Evolutionary conservation across 2,113 vertebrate species (phyloP).

Genomic region (Bubo scandiacus): DNA sequence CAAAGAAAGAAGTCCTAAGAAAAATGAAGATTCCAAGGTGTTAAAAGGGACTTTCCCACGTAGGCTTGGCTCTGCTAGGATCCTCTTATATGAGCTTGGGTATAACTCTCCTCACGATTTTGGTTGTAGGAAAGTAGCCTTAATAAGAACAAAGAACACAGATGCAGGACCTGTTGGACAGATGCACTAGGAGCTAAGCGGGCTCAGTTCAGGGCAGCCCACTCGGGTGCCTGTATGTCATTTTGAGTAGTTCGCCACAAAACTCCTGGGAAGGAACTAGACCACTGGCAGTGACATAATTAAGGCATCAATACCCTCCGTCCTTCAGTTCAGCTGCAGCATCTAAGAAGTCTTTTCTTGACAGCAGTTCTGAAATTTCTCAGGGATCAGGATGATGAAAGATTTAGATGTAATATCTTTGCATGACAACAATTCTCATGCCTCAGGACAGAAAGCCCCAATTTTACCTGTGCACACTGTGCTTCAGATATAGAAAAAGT

Average conservation of each 20-base stretch:
- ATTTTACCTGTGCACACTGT: background rate
- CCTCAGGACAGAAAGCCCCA: background rate
- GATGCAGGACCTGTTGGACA: background rate
- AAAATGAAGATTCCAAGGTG: background rate
- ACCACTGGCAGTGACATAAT: background rate
- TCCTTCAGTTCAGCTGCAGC: background rate
- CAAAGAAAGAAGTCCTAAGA: background rate
- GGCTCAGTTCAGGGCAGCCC: background rate
- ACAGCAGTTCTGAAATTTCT: background rate
- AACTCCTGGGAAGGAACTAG: background rate
- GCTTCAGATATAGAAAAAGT: background rate
- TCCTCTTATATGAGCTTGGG: background rate
- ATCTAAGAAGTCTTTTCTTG: background rate
- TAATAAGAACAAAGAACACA: background rate
- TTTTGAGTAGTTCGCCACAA: background rate
- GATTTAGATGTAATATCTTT: background rate
- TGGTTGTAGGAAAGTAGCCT: background rate
- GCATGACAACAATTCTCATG: background rate
- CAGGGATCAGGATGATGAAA: background rate
- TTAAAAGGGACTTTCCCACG: background rate
- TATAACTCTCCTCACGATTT: background rate
- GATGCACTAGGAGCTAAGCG: fast-evolving
- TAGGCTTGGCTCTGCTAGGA: background rate
- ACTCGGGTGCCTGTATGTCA: fast-evolving
- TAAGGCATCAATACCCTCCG: background rate